These are phyloP conservation scores for Stegastes partitus DNA, from an alignment of 2,113 vertebrate species.

Conservation along the genomic window DNA sequence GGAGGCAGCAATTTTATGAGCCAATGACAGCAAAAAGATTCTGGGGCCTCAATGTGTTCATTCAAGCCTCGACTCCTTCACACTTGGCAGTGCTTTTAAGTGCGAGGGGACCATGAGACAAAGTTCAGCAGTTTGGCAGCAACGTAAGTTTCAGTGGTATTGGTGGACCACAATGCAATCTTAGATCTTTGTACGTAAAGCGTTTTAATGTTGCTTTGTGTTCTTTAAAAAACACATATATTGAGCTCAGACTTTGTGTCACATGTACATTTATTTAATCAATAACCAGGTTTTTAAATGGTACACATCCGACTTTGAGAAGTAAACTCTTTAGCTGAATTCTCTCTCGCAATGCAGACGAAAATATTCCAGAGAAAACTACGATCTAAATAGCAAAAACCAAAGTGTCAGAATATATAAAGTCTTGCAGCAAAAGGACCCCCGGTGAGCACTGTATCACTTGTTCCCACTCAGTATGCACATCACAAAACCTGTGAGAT, in stretches of 20 bases:
- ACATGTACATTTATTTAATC: not conserved
- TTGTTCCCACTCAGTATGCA: conserved; percentile 58
- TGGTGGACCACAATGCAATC: not conserved
- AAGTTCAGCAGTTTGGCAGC: conserved; percentile 42
- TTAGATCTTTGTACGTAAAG: conserved; percentile 3
- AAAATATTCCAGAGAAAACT: not conserved
- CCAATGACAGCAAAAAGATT: conserved; percentile 83
- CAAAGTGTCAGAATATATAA: conserved; percentile 8
- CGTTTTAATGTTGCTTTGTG: not conserved
- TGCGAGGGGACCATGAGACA: conserved; percentile 54
- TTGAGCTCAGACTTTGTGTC: not conserved
- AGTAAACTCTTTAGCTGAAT: not conserved
- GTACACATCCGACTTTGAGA: not conserved
- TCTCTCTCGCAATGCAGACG: not conserved
- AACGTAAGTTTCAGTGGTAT: not conserved
- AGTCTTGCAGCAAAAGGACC: conserved; percentile 4
- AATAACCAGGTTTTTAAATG: no score
- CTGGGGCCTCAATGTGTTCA: conserved; percentile 78
- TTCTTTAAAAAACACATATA: not conserved
- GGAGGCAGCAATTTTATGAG: conserved; percentile 82
- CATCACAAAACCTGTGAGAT: conserved; percentile 29
- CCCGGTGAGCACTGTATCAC: conserved; percentile 34
- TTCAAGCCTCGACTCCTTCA: conserved; percentile 73
- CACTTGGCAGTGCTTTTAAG: conserved; percentile 74
- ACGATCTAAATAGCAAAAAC: not conserved